These are phyloP conservation scores for Tachina grossa DNA, from an alignment of 2,888 invertebrate genomes.

Conservation along the genomic window DNA sequence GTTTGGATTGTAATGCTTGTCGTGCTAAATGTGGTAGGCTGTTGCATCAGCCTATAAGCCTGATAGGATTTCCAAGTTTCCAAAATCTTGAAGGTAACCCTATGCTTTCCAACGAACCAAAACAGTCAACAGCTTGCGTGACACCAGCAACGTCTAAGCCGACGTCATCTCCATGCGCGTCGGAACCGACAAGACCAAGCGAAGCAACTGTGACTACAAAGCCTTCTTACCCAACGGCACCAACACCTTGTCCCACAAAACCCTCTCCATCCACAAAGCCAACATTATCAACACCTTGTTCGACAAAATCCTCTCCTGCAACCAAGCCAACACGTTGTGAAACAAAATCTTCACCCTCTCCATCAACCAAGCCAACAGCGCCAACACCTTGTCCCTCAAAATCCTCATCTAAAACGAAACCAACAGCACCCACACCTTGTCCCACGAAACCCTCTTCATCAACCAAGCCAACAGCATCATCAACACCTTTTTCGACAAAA, in stretches of 20 bases:
- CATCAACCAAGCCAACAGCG: not conserved
- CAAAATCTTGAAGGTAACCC: not conserved
- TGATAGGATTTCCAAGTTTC: not conserved
- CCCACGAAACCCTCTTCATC: not conserved
- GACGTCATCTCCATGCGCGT: not conserved
- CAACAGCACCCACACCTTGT: too few relatives aligned
- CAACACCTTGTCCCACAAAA: constrained; percentile 3
- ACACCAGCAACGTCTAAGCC: not conserved
- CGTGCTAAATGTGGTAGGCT: not conserved
- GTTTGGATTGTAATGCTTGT: constrained; percentile 40
- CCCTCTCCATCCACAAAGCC: not conserved
- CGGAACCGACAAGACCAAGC: not conserved
- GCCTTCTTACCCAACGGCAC: not conserved
- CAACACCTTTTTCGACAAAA: not conserved
- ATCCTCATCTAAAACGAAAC: not conserved
- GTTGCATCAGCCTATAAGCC: not conserved
- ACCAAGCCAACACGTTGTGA: constrained; percentile 8
- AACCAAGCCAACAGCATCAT: not conserved
- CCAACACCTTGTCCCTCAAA: not conserved
- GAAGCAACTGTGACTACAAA: not conserved
- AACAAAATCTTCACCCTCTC: not conserved
- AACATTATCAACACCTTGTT: not conserved
- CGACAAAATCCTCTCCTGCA: not conserved
- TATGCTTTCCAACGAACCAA: not conserved
- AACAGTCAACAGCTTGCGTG: not conserved